Evolutionary conservation across 2,113 vertebrate genomes (phyloP), one percentile per base, ranked within the genome.

Genomic region (Epinephelus moara): DNA sequence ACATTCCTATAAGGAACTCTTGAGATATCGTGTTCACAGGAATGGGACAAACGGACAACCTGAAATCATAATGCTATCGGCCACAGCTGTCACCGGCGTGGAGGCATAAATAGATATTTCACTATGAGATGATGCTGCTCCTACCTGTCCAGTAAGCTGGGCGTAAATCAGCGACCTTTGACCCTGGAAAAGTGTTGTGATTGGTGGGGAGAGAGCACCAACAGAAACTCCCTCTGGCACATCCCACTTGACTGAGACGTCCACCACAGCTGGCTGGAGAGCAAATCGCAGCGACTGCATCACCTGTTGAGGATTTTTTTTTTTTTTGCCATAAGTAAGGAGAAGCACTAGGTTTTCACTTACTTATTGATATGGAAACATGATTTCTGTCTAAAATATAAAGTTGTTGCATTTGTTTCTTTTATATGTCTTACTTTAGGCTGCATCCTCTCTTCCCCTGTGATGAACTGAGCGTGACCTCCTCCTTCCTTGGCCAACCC

Each of bases 391-490:
- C 10, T 0, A 12, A 11, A n/a, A 12, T 11, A 13, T 2, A 47
- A 45, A 37, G 33, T 37, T 37, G 6, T 37, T 37, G 33, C 33
- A 37, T 37, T 37, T 33, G 42, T 17, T 57, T 19, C 9, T 42
- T 57, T 19, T 27, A 27, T 53, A 25, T 23, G 3, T 78, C 91
- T 93, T 83, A 97, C 97, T 93, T 97, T 97, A 33, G 92, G 74
- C 79, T 97, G 96, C 94, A 97, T 95, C 75, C 96, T 93, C 49
- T 97, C 95, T 15, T 88, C 79, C 25, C 92, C 95, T 14, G 93
- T 95, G 89, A 97, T 96, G 84, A 98, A 97, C 85, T 97, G 95
- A 33, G 94, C 90, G 0, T 93, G 93, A 33, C 96, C 97, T 45
- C 89, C 84, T 15, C 94, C 93, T 18, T 92, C 95, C 3, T 91